phyloP scores from a whole-genome alignment of 2,797 vertebrate species.

The Parauchenoglanis punctatus region DNA sequence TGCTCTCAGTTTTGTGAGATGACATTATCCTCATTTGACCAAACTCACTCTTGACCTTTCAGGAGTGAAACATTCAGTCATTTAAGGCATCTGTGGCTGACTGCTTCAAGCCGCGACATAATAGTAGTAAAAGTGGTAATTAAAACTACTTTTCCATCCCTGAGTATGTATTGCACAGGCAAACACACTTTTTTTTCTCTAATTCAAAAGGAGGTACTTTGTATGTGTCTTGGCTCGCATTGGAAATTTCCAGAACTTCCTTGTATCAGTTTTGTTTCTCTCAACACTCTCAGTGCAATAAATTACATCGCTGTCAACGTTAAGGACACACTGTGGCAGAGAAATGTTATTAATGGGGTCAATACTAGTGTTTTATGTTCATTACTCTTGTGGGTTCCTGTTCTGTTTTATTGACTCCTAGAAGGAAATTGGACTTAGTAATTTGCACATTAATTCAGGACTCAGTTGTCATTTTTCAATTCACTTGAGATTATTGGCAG shows the following conservation, averaged over 20 bases:
- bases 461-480: background rate
- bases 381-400: conserved; percentile 13
- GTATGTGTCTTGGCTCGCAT: background rate
- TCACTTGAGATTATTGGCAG: background rate
- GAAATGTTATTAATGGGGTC: background rate
- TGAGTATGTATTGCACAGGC: background rate
- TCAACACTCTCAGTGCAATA: background rate
- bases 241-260: background rate
- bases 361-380: background rate
- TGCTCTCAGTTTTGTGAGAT: background rate
- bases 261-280: background rate
- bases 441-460: background rate
- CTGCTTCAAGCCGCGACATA: background rate
- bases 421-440: background rate
- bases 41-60: background rate
- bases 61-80: background rate
- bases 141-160: background rate
- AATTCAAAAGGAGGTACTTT: conserved; percentile 9
- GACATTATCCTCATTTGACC: background rate
- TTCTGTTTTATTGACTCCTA: conserved; percentile 1
- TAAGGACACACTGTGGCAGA: background rate
- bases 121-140: background rate
- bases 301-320: background rate
- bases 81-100: background rate
- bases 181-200: background rate